Base-by-base conservation (phyloP, 2,888 invertebrate genomes). In the Eupithecia abbreviata region DNA sequence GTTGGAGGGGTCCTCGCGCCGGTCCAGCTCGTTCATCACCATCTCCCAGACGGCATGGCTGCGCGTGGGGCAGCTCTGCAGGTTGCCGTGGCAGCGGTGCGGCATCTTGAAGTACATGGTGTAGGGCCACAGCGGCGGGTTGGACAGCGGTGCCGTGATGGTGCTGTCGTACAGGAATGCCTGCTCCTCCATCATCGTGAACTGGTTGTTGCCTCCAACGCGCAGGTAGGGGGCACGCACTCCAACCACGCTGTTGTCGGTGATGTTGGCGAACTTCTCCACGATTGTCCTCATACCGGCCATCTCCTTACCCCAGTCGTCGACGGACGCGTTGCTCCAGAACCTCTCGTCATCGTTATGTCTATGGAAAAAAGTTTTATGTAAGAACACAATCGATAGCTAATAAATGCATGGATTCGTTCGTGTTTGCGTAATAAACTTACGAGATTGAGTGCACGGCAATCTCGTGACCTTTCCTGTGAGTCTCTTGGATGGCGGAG, bases 81-180 rank as follows among this genome's bases (percentile, higher is more conserved):
- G 94, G 92, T 98, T 98, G 80, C 98, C 98, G 90, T 98, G 98
- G 88, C 99, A 99, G 79, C 98, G 96, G 92, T 98, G 98, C 0
- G 98, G 98, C 98, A 99, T 98, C 86, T 98, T 97, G 96, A 98
- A 99, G 96, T 99, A 99, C 97, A 99, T 98, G 77, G 99, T 99
- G 96, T 99, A 99, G 4, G 99, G 99, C 99, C 99, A 99, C 83
- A 98, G 96, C 73, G 98, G 98, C 41, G 98, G 98, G 89, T 98
- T 98, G 83, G 97, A 98, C 58, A 98, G 95, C 1, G 98, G 98
- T 2, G 98, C 98, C 0, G 98, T 98, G 90, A 99, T 98, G 72
- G 99, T 98, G 67, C 98, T 98, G 92, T 99, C 99, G 90, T 99
- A 99, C 70, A 98, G 95, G 96, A 99, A 99, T 13, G 98, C 98